phyloP scores from a whole-genome alignment of 2,113 vertebrate species.

The Nycticebus coucang region DNA sequence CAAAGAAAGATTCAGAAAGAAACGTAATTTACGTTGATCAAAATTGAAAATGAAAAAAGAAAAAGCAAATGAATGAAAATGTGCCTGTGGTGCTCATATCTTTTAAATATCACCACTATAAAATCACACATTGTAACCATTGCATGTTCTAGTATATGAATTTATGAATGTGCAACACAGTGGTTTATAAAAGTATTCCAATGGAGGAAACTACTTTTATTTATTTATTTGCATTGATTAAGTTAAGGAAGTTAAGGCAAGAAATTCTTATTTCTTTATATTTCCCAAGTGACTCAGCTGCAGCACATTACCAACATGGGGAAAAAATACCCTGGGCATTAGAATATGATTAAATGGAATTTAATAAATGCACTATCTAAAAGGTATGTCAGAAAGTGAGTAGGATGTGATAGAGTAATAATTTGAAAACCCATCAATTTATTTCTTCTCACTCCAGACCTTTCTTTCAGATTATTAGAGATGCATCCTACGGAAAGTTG shows the following conservation, averaged over 20 bases:
- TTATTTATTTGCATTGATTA: not conserved
- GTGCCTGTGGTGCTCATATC: not conserved
- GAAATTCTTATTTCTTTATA: not conserved
- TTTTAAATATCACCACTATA: not conserved
- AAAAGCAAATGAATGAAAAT: not conserved
- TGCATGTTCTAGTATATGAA: not conserved
- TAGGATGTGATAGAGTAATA: not conserved
- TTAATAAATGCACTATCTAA: not conserved
- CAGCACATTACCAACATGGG: not conserved
- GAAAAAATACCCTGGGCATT: not conserved
- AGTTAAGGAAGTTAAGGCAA: not conserved
- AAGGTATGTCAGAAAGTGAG: not conserved
- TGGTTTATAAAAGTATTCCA: not conserved
- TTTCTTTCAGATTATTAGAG: not conserved
- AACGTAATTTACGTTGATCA: constrained; percentile 34
- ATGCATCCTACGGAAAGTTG: not conserved
- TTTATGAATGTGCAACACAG: not conserved
- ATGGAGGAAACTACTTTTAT: not conserved
- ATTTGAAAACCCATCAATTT: not conserved
- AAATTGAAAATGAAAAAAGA: not conserved
- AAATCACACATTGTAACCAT: not conserved
- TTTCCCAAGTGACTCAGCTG: not conserved
- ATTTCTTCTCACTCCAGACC: not conserved
- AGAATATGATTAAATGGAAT: not conserved
- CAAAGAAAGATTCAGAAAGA: constrained; percentile 23